Conservation (phyloP, 2,888 invertebrate species). For the Bimastos eiseni region DNA sequence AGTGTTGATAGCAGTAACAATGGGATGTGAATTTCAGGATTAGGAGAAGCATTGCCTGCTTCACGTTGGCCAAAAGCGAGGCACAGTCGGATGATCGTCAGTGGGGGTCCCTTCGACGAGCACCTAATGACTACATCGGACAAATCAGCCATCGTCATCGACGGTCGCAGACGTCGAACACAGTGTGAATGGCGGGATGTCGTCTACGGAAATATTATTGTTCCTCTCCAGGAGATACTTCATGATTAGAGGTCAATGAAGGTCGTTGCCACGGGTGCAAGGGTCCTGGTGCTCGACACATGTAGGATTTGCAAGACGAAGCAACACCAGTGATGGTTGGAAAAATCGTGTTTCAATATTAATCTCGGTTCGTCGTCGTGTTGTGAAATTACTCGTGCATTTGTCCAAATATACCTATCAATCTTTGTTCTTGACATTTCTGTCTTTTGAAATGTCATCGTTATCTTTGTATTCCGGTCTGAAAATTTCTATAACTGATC, state of each 20-base stretch:
- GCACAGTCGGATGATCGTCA: conserved; percentile 69
- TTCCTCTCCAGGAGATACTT: conserved; percentile 49
- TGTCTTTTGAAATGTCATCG: not conserved
- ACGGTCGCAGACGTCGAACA: conserved; percentile 73
- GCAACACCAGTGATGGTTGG: not conserved
- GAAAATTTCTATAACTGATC: not conserved
- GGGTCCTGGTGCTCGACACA: not conserved
- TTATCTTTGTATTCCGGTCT: not conserved
- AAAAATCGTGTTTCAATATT: not conserved
- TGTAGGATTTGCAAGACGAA: not conserved
- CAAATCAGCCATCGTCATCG: conserved; percentile 73
- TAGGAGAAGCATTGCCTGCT: not conserved
- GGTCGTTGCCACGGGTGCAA: not conserved
- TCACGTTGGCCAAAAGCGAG: not conserved
- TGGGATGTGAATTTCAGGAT: not conserved
- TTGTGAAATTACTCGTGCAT: not conserved
- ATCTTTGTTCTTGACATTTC: not conserved
- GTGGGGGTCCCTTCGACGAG: conserved; percentile 71
- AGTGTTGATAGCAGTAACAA: no score
- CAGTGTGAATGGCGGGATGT: conserved; percentile 77
- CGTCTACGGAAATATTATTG: conserved; percentile 70
- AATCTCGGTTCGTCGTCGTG: not conserved
- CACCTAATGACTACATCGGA: conserved; percentile 75
- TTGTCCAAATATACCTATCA: not conserved
- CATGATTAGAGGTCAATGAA: not conserved